Percentiles rank a stretch among this genome's conserved stretches.
These are phyloP conservation scores for Synchiropus splendidus DNA, from an alignment of 2,113 vertebrate genomes.

Conservation along the genomic window DNA sequence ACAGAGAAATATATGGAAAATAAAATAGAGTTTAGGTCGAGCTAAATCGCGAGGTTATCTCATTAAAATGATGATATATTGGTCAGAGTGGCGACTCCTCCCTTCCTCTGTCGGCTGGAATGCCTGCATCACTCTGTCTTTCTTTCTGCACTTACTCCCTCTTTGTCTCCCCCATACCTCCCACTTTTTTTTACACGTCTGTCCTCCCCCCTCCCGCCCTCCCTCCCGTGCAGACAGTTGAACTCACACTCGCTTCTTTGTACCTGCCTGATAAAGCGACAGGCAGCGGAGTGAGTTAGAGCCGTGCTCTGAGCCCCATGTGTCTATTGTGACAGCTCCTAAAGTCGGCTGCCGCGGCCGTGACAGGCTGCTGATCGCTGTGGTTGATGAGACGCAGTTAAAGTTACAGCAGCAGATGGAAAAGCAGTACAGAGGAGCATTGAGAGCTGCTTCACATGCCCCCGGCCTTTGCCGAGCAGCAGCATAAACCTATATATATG, in stretches of 20 bases:
- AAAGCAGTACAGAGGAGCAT: constrained; percentile 37
- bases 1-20: no score
- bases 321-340: no score
- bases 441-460: constrained; percentile 28
- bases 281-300: constrained; percentile 8
- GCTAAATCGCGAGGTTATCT: no score
- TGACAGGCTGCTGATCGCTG: constrained; percentile 36
- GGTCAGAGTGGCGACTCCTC: no score
- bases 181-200: no score
- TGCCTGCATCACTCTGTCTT: not conserved
- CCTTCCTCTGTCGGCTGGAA: not conserved
- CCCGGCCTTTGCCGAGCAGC: no score
- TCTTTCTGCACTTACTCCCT: not conserved
- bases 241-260: constrained; percentile 14
- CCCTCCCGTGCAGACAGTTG: not conserved
- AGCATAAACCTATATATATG: constrained; percentile 23
- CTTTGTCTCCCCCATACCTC: no score
- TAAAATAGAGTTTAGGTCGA: no score
- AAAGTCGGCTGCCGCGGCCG: not conserved
- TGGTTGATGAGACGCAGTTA: constrained; percentile 47
- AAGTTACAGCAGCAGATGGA: constrained; percentile 56
- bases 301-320: constrained; percentile 16
- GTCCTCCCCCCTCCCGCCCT: not conserved
- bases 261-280: constrained; percentile 22
- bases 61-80: no score